phyloP scores from a whole-genome alignment of 2,797 vertebrate species.

The Borostomias antarcticus region DNA sequence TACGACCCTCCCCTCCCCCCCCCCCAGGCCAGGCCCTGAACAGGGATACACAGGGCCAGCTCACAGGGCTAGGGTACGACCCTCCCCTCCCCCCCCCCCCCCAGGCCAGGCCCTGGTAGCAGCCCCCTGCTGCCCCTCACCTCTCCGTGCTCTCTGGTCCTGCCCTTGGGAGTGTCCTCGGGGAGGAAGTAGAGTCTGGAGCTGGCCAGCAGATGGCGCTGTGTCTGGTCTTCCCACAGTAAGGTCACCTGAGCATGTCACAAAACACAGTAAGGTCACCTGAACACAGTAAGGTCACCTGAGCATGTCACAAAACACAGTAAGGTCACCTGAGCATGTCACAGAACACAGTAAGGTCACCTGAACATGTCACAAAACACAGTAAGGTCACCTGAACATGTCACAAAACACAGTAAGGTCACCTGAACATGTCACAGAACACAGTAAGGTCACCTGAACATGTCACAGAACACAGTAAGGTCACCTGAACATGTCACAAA shows the following conservation, averaged over 20 bases:
- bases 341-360: no score
- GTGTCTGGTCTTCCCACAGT: slow-evolving; percentile 80
- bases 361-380: no score
- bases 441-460: no score
- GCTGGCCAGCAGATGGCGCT: slow-evolving; percentile 79
- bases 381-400: no score
- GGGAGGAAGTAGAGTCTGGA: slow-evolving; percentile 81
- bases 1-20: not conserved
- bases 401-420: no score
- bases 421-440: no score
- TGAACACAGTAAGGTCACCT: not conserved
- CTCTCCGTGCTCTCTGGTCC: slow-evolving; percentile 80
- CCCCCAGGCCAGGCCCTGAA: not conserved
- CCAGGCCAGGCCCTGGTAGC: not conserved
- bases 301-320: not conserved
- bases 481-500: no score
- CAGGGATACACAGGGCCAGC: no score
- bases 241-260: slow-evolving; percentile 72
- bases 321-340: no score
- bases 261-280: not conserved
- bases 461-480: no score
- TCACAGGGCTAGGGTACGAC: not conserved
- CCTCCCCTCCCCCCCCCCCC: not conserved
- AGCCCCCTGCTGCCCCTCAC: slow-evolving; percentile 48
- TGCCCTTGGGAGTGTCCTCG: slow-evolving; percentile 80